These are phyloP conservation scores for Eospalax fontanierii DNA, from an alignment of 2,797 vertebrate genomes.

Conservation along the genomic window DNA sequence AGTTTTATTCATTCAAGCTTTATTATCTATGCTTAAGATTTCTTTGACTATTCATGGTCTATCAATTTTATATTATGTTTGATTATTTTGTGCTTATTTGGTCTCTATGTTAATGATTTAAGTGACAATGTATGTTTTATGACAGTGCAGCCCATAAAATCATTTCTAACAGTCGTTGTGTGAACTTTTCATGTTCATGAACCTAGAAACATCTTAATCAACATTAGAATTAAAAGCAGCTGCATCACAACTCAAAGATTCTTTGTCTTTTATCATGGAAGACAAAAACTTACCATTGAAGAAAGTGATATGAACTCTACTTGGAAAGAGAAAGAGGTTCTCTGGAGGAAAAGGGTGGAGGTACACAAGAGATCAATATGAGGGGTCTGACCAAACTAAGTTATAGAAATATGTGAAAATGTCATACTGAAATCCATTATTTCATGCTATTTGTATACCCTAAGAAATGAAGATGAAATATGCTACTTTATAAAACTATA, in stretches of 20 bases:
- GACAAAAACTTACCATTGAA: not conserved
- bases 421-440: not conserved
- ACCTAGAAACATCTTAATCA: not conserved
- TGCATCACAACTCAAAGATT: not conserved
- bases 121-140: not conserved
- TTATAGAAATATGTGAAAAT: not conserved
- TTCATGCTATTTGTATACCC: not conserved
- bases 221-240: constrained; percentile 6
- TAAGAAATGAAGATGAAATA: not conserved
- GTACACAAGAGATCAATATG: too few relatives aligned
- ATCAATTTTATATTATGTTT: not conserved
- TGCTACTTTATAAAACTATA: not conserved
- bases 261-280: not conserved
- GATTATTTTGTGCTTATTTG: constrained; percentile 30
- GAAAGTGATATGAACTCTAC: not conserved
- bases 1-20: not conserved
- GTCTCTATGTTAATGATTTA: not conserved
- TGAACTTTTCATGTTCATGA: not conserved
- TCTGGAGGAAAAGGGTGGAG: not conserved
- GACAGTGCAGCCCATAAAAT: constrained; percentile 18
- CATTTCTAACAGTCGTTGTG: not conserved
- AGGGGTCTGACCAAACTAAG: not conserved
- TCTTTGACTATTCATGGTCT: not conserved
- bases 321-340: not conserved
- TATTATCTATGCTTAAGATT: not conserved